A percentile compares a stretch with the other conserved stretches of the same genome.
Evolutionary conservation across 2,113 vertebrate genomes (phyloP).

Genomic region (Etia nguti): DNA sequence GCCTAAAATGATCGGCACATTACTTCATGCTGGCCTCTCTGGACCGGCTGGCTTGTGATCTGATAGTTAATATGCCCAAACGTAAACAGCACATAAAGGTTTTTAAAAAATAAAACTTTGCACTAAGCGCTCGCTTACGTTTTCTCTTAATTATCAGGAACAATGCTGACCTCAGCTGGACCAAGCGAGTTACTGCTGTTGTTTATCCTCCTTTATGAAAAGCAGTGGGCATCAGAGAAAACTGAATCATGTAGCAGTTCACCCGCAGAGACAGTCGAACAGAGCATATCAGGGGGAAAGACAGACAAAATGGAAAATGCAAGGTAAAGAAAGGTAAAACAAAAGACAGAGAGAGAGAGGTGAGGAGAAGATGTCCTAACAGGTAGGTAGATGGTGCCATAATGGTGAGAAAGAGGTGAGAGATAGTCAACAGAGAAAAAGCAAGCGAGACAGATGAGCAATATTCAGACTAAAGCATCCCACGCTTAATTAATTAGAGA

Average conservation of each 20-base stretch:
- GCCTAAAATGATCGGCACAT: neutral
- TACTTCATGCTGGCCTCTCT: neutral
- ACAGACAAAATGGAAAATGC: neutral
- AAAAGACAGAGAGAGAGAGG: neutral
- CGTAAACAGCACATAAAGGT: neutral
- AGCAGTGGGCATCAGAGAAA: slow-evolving; percentile 5
- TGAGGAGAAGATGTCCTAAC: neutral
- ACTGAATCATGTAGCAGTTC: slow-evolving; percentile 40
- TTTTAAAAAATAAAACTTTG: slow-evolving; percentile 5
- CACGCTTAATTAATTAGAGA: slow-evolving; percentile 61
- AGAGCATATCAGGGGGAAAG: neutral
- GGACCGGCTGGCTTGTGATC: neutral
- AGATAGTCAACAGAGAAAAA: slow-evolving; percentile 4
- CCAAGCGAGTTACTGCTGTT: slow-evolving; percentile 43
- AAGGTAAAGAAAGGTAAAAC: neutral
- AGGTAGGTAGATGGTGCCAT: neutral
- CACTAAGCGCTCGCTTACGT: neutral
- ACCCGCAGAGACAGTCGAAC: slow-evolving; percentile 3
- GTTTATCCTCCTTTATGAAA: slow-evolving; percentile 32
- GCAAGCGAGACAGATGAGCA: slow-evolving; percentile 25
- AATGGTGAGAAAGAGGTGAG: neutral
- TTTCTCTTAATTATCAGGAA: slow-evolving; percentile 46
- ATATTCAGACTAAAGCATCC: slow-evolving; percentile 29
- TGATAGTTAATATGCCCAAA: neutral
- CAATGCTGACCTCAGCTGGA: slow-evolving; percentile 71